Evolutionary conservation across 1,140 invertebrate species (phyloP).

Genomic region (Diorhabda sublineata): DNA sequence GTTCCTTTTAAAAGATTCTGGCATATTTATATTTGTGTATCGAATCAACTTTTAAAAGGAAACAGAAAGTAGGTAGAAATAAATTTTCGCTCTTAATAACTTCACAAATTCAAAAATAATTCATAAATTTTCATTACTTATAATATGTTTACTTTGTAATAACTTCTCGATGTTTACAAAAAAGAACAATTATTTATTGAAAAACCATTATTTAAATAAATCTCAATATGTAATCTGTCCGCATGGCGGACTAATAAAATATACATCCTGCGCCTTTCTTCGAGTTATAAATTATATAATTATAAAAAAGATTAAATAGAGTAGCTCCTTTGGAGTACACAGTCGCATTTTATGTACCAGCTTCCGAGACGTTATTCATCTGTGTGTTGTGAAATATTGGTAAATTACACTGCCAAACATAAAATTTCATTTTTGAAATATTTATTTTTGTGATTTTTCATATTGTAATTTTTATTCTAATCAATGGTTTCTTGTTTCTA

Average conservation of each 20-base stretch:
- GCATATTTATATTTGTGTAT: neutral
- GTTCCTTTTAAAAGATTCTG: too few relatives aligned
- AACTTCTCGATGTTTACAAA: conserved; percentile 6
- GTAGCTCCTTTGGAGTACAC: conserved; percentile 6
- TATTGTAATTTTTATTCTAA: too few relatives aligned
- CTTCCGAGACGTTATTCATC: neutral
- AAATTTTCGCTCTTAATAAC: neutral
- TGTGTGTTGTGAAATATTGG: neutral
- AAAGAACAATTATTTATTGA: conserved; percentile 9
- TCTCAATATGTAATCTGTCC: conserved; percentile 9
- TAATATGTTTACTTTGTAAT: neutral
- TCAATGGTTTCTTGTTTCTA: too few relatives aligned
- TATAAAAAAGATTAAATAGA: conserved; percentile 11
- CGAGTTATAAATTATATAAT: conserved; percentile 13
- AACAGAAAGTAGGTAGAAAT: neutral
- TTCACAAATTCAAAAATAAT: conserved; percentile 5
- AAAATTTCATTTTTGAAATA: too few relatives aligned
- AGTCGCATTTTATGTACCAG: conserved; percentile 5
- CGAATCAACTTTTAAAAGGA: neutral
- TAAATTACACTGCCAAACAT: too few relatives aligned
- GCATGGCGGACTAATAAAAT: conserved; percentile 10
- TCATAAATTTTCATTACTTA: conserved; percentile 6
- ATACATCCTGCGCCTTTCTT: conserved; percentile 16
- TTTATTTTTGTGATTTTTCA: too few relatives aligned
- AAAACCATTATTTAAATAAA: conserved; percentile 12